Conservation (phyloP, 2,888 invertebrate genomes). For the Aplocera efformata region DNA sequence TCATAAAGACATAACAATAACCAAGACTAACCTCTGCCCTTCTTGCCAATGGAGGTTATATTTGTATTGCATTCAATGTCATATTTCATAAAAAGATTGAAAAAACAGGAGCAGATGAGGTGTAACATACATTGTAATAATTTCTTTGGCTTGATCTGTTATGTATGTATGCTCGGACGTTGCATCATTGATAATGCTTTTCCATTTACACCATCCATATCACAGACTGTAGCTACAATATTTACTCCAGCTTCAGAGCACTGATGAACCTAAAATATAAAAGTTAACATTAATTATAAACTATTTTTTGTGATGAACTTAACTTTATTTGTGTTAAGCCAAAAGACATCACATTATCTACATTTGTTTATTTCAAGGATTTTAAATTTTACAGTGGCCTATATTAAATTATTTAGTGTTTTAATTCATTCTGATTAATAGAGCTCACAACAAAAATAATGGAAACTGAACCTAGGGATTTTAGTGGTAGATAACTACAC, state of each 20-base stretch:
- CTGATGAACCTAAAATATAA: constrained; percentile 20
- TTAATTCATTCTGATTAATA: no score
- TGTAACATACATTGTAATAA: constrained; percentile 19
- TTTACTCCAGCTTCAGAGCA: constrained; percentile 19
- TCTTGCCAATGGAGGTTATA: constrained; percentile 2
- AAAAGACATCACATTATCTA: no score
- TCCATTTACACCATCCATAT: constrained; percentile 27
- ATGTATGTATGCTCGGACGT: constrained; percentile 12
- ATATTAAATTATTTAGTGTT: no score
- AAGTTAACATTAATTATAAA: neutral
- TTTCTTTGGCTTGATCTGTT: constrained; percentile 5
- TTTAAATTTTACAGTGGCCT: no score
- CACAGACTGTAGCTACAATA: constrained; percentile 19
- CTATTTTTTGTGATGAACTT: no score
- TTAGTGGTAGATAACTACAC: no score
- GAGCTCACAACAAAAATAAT: no score
- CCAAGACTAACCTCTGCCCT: constrained; percentile 3
- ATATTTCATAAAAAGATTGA: constrained; percentile 26
- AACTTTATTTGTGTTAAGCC: no score
- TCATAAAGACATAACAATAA: neutral
- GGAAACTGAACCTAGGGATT: no score
- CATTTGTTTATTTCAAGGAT: no score
- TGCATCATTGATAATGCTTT: constrained; percentile 21
- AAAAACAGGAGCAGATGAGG: constrained; percentile 26
- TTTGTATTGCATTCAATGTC: constrained; percentile 19